phyloP scores from a whole-genome alignment of 1,140 invertebrate species.

The Nymphalis io region DNA sequence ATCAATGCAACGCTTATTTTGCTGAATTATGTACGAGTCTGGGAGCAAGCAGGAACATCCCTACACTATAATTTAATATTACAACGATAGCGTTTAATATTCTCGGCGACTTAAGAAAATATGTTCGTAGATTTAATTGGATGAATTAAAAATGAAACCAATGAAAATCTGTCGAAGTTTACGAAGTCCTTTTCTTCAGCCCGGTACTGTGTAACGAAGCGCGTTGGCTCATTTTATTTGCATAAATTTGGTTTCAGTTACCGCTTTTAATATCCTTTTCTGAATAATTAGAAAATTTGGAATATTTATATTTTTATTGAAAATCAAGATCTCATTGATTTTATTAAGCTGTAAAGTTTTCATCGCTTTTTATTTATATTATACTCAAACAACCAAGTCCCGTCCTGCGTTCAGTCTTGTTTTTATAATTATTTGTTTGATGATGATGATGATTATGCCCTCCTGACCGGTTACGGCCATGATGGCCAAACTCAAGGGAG shows the following conservation, averaged over 20 bases:
- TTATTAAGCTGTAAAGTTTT: not conserved
- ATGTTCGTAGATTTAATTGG: slow-evolving; percentile 20
- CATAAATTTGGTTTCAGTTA: slow-evolving; percentile 70
- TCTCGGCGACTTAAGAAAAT: not conserved
- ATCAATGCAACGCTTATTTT: slow-evolving; percentile 55
- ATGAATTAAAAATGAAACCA: slow-evolving; percentile 33
- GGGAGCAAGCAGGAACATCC: slow-evolving; percentile 17
- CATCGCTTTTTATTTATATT: no score
- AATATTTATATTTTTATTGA: slow-evolving; percentile 21
- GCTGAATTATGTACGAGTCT: slow-evolving; percentile 60
- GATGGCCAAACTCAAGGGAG: no score
- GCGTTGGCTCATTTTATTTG: slow-evolving; percentile 70
- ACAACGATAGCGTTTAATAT: not conserved
- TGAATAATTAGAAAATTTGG: slow-evolving; percentile 57
- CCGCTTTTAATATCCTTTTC: slow-evolving; percentile 57
- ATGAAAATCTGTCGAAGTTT: slow-evolving; percentile 53
- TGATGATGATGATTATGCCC: no score
- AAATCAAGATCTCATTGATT: slow-evolving; percentile 19
- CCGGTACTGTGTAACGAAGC: slow-evolving; percentile 71
- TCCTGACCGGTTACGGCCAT: no score
- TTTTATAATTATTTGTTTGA: no score
- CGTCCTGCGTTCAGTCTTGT: no score
- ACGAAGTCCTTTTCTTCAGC: slow-evolving; percentile 56
- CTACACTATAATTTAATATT: not conserved
- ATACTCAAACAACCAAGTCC: no score